phyloP scores from a whole-genome alignment of 2,113 vertebrate genomes.

The Ellobius talpinus region DNA sequence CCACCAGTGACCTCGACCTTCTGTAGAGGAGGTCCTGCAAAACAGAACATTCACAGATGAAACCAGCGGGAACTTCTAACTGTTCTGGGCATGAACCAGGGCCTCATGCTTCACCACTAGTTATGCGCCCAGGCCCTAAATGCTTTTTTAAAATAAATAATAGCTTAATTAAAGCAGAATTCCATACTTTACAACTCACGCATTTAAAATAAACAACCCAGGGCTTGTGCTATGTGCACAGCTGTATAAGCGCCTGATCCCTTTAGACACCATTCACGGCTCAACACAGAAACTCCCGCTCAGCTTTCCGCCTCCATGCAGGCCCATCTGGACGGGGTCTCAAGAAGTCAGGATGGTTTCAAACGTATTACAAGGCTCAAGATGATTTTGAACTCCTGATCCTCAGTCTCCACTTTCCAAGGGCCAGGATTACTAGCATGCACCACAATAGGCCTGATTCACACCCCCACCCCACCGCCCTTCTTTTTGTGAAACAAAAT shows the following conservation, averaged over 20 bases:
- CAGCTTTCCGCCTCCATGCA: background rate
- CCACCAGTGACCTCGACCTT: constrained; percentile 96
- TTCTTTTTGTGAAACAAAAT: background rate
- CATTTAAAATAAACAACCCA: background rate
- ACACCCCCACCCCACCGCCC: background rate
- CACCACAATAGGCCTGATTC: background rate
- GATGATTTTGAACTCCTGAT: background rate
- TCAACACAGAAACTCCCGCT: background rate
- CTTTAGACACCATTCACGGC: background rate
- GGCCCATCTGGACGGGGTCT: background rate
- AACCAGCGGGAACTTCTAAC: background rate
- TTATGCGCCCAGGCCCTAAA: background rate
- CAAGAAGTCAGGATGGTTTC: background rate
- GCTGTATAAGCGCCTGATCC: background rate
- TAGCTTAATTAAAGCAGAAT: background rate
- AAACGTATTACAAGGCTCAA: background rate
- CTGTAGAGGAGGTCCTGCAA: constrained; percentile 96
- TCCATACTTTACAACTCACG: background rate
- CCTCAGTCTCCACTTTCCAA: background rate
- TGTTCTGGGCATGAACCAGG: background rate
- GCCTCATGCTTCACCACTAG: background rate
- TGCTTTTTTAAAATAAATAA: background rate
- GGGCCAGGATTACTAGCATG: background rate
- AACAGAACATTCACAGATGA: constrained; percentile 29
- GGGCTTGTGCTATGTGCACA: background rate